These are phyloP conservation scores for Yponomeuta plumbellus DNA, from an alignment of 2,888 invertebrate species.

Conservation along the genomic window DNA sequence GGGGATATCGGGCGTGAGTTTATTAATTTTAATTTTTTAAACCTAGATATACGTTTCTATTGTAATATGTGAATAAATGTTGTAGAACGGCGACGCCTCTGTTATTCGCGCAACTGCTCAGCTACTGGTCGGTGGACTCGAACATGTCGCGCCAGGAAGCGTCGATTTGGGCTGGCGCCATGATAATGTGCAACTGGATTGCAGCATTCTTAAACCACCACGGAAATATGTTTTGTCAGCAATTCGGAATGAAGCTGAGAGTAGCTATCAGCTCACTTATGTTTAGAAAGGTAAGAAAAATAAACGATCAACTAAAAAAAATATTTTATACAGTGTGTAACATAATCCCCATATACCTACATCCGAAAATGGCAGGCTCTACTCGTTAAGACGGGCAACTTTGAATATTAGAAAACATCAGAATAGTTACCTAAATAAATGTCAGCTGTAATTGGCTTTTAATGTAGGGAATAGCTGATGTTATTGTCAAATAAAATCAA, in stretches of 20 bases:
- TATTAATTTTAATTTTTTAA: no score
- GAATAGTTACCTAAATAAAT: no score
- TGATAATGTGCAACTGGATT: slow-evolving; percentile 64
- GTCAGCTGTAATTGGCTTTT: no score
- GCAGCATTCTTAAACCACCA: slow-evolving; percentile 82
- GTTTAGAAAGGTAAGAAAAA: slow-evolving; percentile 82
- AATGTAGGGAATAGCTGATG: no score
- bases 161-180: slow-evolving; percentile 65
- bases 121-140: slow-evolving; percentile 73
- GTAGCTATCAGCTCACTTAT: slow-evolving; percentile 83
- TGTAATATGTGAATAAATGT: background rate
- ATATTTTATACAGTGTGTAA: background rate
- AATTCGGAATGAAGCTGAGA: slow-evolving; percentile 84
- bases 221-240: slow-evolving; percentile 79
- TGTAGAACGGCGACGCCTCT: slow-evolving; percentile 78
- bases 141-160: slow-evolving; percentile 64
- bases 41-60: no score
- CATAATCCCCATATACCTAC: no score
- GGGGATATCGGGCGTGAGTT: no score
- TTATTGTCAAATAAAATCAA: no score
- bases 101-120: slow-evolving; percentile 73
- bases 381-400: no score
- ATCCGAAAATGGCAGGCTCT: no score
- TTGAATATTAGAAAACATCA: no score
- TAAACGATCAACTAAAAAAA: background rate